Conservation (phyloP, 2,113 vertebrate genomes). For the Dicerorhinus sumatrensis region DNA sequence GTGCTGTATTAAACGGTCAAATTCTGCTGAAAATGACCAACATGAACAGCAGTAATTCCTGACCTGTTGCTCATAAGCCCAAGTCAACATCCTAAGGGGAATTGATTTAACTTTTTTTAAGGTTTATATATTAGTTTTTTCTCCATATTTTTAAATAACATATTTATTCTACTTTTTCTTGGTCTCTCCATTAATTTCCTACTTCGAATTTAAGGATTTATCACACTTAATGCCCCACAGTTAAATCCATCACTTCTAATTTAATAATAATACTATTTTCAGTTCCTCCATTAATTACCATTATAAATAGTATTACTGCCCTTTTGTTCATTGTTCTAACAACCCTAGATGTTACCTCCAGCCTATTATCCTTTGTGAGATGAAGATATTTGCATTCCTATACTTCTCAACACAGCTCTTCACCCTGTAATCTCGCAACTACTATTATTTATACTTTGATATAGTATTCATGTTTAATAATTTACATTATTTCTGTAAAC, state of each 20-base stretch:
- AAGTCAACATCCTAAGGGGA: not conserved
- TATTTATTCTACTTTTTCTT: not conserved
- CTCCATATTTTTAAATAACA: not conserved
- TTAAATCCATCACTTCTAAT: not conserved
- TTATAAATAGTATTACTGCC: not conserved
- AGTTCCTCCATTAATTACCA: not conserved
- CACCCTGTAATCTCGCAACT: not conserved
- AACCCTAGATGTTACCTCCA: not conserved
- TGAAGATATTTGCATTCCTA: not conserved
- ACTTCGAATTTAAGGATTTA: not conserved
- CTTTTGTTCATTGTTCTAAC: not conserved
- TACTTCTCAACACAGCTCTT: not conserved
- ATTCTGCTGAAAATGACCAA: not conserved
- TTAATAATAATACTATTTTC: not conserved
- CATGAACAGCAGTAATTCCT: not conserved
- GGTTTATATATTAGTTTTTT: not conserved
- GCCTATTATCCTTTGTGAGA: not conserved
- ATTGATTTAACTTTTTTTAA: not conserved
- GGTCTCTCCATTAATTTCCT: not conserved
- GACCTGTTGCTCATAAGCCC: not conserved
- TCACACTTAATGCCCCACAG: not conserved
- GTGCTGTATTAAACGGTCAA: not conserved
- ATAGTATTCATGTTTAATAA: not conserved
- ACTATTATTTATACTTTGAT: not conserved
- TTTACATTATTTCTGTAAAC: not conserved